Conservation (phyloP, 2,113 vertebrate species). For the Bagarius yarrelli region DNA sequence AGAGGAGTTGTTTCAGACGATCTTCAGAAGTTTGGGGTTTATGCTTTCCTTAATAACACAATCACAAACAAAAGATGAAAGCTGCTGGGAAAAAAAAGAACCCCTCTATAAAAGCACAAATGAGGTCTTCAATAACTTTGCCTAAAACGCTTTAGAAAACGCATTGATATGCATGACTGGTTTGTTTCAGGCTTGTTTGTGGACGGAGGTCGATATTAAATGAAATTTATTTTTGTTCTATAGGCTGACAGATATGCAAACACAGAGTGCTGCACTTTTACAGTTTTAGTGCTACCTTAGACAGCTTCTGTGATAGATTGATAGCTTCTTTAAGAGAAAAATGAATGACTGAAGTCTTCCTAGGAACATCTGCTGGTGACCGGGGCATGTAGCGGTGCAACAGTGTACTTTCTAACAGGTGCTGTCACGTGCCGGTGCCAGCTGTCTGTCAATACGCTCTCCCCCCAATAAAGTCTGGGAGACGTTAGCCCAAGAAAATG, state of each 20-base stretch:
- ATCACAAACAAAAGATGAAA: too few species aligned
- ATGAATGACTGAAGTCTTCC: background rate
- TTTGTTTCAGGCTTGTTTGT: background rate
- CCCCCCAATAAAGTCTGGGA: background rate
- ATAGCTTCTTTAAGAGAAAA: background rate
- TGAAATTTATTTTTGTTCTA: background rate
- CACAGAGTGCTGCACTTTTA: background rate
- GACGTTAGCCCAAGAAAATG: background rate
- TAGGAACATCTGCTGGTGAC: background rate
- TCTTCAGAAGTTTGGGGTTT: too few species aligned
- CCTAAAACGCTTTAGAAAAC: background rate
- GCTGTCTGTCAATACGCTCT: background rate
- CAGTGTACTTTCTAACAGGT: background rate
- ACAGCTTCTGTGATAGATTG: background rate
- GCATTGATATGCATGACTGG: background rate
- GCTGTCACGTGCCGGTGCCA: background rate
- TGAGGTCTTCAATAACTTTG: background rate
- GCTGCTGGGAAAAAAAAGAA: background rate
- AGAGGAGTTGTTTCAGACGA: too few species aligned
- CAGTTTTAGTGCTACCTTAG: background rate
- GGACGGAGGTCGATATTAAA: background rate
- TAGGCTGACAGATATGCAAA: background rate
- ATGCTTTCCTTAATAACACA: too few species aligned
- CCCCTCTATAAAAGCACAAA: background rate
- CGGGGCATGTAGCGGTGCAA: background rate